Base-by-base conservation (phyloP, 1,140 invertebrate genomes). In the Pararge aegeria region DNA sequence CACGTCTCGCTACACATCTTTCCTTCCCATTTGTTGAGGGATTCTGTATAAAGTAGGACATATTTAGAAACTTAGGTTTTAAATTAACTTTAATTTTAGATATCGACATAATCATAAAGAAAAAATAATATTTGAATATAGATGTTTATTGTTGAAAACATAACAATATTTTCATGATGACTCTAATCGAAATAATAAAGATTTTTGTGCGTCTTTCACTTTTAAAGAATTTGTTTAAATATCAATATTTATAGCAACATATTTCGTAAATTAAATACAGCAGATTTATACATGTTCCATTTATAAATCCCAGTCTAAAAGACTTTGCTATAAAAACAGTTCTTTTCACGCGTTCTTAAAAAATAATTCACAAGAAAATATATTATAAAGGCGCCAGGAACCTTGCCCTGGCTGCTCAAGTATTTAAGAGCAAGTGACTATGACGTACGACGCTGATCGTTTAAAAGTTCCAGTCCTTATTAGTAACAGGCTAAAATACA, bases 301-400 rank as follows among this genome's bases (percentile, higher is more conserved):
- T 21, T 9, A 38, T 15, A 37, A 38, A 20, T 30, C 9, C 15
- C 13, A 24, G 12, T 10, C 51, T 12, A 9, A 40, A 21, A 40
- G 34, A 53, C 34, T 20, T 53, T 42, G 38, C 38, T 42, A 42
- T 54, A 54, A 53, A 53, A 37, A 42, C 15, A 40, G 20, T 42
- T 53, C 34, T 54, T 40, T 54, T 54, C 52, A 42, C 38, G 38
- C 38, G 19, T 42, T 54, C 52, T 42, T 40, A 42, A 40, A 29
- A 29, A 54, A 54, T 54, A 54, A 42, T 54, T 54, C 38, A 42
- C 42, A 42, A 54, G 52, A 54, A 54, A 54, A 54, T 42, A 53
- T n/a, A n/a, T 54, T 42, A 42, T 37, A 53, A 54, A 53, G 51
- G 51, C 38, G 52, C 38, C 16, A 42, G 52, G 15, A 40, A 54